Evolutionary conservation across 2,888 invertebrate genomes (phyloP).

Genomic region (Polietes domitor): DNA sequence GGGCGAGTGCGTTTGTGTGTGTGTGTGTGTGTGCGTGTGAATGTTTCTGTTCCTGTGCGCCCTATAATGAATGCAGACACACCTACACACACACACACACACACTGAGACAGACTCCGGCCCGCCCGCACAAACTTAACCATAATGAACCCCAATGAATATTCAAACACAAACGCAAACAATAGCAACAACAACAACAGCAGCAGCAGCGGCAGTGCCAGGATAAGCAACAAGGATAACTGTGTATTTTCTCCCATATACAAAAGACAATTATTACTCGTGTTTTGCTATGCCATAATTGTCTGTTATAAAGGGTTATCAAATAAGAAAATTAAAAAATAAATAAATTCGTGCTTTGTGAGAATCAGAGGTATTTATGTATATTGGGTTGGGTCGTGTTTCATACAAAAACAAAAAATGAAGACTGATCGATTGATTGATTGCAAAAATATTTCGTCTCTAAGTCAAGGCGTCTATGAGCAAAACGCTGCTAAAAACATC

Average conservation of each 20-base stretch:
- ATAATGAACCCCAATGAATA: constrained; percentile 54
- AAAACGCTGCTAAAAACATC: too few relatives aligned
- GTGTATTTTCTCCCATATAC: not conserved
- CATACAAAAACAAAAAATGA: too few relatives aligned
- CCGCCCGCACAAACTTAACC: constrained; percentile 43
- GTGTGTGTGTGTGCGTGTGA: not conserved
- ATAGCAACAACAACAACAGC: not conserved
- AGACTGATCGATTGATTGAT: too few relatives aligned
- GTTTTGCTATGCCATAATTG: constrained; percentile 21
- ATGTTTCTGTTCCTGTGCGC: too few relatives aligned
- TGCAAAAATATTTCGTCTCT: too few relatives aligned
- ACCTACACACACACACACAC: constrained; percentile 12
- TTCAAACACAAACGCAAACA: constrained; percentile 45
- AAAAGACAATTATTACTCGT: constrained; percentile 33
- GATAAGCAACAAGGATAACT: not conserved
- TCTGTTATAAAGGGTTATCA: not conserved
- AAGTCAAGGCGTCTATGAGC: too few relatives aligned
- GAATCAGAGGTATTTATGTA: too few relatives aligned
- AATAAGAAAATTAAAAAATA: too few relatives aligned
- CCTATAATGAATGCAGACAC: constrained; percentile 23
- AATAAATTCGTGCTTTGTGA: too few relatives aligned
- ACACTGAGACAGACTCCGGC: constrained; percentile 30
- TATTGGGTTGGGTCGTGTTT: too few relatives aligned
- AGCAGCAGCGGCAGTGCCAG: not conserved
- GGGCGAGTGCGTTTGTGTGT: not conserved